These are phyloP conservation scores for Anhinga rufa DNA, from an alignment of 2,113 vertebrate species.

Conservation along the genomic window DNA sequence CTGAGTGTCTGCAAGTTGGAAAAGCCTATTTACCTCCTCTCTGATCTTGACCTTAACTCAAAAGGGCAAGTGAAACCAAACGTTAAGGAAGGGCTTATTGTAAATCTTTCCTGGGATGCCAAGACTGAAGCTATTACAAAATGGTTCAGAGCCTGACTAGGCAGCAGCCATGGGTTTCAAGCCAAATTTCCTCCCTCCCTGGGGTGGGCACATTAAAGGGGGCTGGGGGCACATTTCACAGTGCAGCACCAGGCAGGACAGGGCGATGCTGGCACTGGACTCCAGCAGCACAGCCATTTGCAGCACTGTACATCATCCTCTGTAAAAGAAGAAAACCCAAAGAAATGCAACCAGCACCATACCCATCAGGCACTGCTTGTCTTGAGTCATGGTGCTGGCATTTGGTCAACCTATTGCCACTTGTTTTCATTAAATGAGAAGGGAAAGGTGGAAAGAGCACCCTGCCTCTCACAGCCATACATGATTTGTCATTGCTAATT, in stretches of 20 bases:
- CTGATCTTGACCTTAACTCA: conserved; percentile 6
- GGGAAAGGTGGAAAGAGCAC: background rate
- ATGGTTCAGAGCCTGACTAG: background rate
- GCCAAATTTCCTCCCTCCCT: background rate
- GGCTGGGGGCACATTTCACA: fast-evolving
- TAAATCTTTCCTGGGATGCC: background rate
- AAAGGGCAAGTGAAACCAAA: conserved; percentile 13
- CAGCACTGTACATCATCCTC: background rate
- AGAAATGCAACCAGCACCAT: background rate
- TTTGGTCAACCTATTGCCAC: background rate
- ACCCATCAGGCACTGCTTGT: background rate
- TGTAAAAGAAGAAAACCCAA: background rate
- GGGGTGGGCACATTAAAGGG: background rate
- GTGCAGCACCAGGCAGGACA: background rate
- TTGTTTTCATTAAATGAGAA: background rate
- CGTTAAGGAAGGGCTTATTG: background rate
- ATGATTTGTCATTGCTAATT: background rate
- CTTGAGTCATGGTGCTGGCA: background rate
- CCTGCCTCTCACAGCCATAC: background rate
- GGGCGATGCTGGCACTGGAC: background rate
- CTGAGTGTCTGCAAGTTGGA: background rate
- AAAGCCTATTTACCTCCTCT: background rate
- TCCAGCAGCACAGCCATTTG: fast-evolving
- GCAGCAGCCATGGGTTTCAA: background rate
- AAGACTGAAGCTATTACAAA: background rate